These are phyloP conservation scores for Sinhomidia bicolor DNA, from an alignment of 2,888 invertebrate genomes.

Conservation along the genomic window DNA sequence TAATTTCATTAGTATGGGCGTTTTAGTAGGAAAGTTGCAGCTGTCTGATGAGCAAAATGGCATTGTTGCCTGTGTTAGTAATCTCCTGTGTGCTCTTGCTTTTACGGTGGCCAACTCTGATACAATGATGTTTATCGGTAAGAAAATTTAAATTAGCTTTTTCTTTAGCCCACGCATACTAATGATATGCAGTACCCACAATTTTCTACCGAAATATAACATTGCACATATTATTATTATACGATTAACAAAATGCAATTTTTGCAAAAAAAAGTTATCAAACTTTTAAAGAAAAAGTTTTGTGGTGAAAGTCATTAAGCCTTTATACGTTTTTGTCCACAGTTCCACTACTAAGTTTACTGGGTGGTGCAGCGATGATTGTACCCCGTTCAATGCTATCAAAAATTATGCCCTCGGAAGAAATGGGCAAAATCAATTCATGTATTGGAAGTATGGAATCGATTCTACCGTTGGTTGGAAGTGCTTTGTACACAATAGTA, in stretches of 20 bases:
- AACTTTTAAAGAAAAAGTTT: not conserved
- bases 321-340: not conserved
- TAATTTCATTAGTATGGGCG: constrained; percentile 77
- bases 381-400: constrained; percentile 88
- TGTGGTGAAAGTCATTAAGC: not conserved
- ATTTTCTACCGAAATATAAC: no score
- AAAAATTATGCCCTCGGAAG: constrained; percentile 87
- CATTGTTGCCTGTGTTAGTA: constrained; percentile 70
- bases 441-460: constrained; percentile 87
- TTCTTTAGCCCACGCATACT: no score
- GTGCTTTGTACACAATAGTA: constrained; percentile 86
- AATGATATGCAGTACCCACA: no score
- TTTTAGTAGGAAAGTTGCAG: constrained; percentile 71
- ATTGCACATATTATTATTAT: no score
- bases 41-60: constrained; percentile 75
- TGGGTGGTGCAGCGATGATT: constrained; percentile 74
- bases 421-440: constrained; percentile 88
- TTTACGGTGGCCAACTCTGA: constrained; percentile 65
- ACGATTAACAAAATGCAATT: not conserved
- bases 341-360: constrained; percentile 72
- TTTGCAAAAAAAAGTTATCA: not conserved
- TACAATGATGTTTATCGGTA: constrained; percentile 75
- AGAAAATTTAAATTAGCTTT: no score
- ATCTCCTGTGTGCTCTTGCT: constrained; percentile 56
- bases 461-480: constrained; percentile 85